Evolutionary conservation across 2,888 invertebrate genomes (phyloP), one percentile per base, ranked within the genome.

Genomic region (Eupithecia dodoneata): DNA sequence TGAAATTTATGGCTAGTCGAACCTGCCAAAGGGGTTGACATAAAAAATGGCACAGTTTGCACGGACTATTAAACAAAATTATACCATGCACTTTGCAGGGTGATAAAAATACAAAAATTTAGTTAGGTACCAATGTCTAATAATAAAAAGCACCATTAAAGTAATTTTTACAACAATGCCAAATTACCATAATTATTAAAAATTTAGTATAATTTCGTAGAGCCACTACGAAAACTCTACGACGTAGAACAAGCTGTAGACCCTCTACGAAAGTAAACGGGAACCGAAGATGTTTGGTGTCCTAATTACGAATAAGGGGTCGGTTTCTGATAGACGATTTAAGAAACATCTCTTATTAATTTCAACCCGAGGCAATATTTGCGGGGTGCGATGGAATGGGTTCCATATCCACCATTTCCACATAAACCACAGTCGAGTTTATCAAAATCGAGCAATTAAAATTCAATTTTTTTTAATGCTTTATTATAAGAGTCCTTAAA

Each of bases 1-100:
- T 90, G 86, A 89, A 87, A 94, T 93, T 93, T 94, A 94, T 94
- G 85, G 88, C 88, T 82, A 87, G 90, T 92, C 94, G 87, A 94
- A 94, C 91, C 84, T 87, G 85, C 88, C 88, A 93, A 94, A 93
- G 92, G 78, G 93, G 93, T 92, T 92, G 80, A 75, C 87, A 87
- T 88, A 92, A 92, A 93, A 90, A 91, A 86, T 81, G 86, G 79
- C 79, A 81, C 85, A 84, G 82, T 80, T 90, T 90, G 88, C 86
- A 89, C 87, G 92, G 89, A 81, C 93, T 91, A 93, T 94, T 92
- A 91, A 87, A 87, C 85, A 87, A 76, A 87, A 90, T 88, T 83
- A 87, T 77, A 83, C 81, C 84, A 77, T 81, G 74, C 76, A 76
- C 59, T 71, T 78, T 77, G 76, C 76, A 41, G 44, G 15, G 69